Evolutionary conservation across 64 coral and sea anemone species (phyloP), one percentile per base, ranked within the genome.

Genomic region (Montipora sp.): DNA sequence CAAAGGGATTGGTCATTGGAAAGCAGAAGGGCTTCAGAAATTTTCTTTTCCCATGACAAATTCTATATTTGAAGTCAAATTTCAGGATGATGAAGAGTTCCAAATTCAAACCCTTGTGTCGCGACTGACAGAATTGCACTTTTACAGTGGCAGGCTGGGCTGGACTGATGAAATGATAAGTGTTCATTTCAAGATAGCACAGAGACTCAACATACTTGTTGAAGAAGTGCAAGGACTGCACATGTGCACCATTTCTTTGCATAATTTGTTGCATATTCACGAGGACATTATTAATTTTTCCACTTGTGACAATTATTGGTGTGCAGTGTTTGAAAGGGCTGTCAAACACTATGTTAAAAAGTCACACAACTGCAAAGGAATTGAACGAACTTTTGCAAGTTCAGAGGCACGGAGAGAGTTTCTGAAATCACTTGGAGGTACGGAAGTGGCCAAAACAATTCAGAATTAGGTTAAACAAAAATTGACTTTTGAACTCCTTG

Each of bases 321-420:
- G 86, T 77, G 72, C 86, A 75, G 86, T 88, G 44, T 88, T 75
- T 88, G 86, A 88, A 75, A 73, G 86, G 49, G 86, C 86, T 24
- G 86, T 88, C 9, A 88, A 93, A 77, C 22, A 93, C 3, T 93
- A 93, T 21, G 66, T 88, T 43, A 93, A 93, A 80, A 93, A 80
- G 75, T 87, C 91, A 88, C 91, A 93, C 77, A 93, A 93, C 83
- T 87, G 91, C 46, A 93, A 93, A 93, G 83, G 83, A 13, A 93
- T 88, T 93, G 77, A 93, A 88, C 60, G 48, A 12, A 93, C 92
- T 51, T 93, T 93, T 93, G 92, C 92, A 43, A 18, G 53, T 47
- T 88, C 84, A 88, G 87, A 94, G 60, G 43, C 82, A 87, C 50
- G 47, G 43, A 77, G 91, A 86, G 91, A 87, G 44, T 82, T 57